Base-by-base conservation (phyloP, 2,113 vertebrate genomes). In the Mesembrinibis cayennensis region DNA sequence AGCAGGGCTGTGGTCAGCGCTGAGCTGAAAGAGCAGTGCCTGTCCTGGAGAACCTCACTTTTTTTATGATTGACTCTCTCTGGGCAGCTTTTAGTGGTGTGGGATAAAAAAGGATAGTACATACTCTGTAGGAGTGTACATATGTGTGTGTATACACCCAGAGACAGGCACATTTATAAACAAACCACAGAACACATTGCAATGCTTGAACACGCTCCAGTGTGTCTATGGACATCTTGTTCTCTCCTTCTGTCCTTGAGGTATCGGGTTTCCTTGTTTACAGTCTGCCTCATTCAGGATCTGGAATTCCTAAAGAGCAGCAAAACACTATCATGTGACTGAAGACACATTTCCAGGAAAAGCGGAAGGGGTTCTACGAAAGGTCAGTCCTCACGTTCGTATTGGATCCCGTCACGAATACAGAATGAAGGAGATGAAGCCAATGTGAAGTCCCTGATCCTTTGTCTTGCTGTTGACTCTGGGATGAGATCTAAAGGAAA, bases 231-330 rank as follows among this genome's bases (percentile, higher is more conserved):
- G 95, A 97, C 97, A 96, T 95, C 96, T 96, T 96, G 97, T 97
- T 96, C 97, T 96, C 70, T 84, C 87, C 66, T 94, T 92, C 96
- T 96, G 96, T 87, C 94, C 96, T 96, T 93, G 88, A 87, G 40
- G 81, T 95, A 82, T 98, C 96, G 73, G 78, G 86, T 98, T 98
- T 96, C 97, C 92, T 96, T 98, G 96, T 97, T 98, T 98, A 98
- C 95, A 88, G 74, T 94, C 90, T 96, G 95, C 89, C 86, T 95
- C 78, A 93, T 92, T 91, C 72, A 91, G 95, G 89, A 88, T 93
- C 87, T 97, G 95, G 93, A 97, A 97, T 98, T 97, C 97, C 90
- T 97, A 42, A 98, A 98, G 95, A 97, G 97, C 84, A 95, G 91
- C 95, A 97, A 97, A 98, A 96, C 91, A 94, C 69, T 91, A 44